phyloP scores from a whole-genome alignment of 2,888 invertebrate genomes.

The Plusia festucae region DNA sequence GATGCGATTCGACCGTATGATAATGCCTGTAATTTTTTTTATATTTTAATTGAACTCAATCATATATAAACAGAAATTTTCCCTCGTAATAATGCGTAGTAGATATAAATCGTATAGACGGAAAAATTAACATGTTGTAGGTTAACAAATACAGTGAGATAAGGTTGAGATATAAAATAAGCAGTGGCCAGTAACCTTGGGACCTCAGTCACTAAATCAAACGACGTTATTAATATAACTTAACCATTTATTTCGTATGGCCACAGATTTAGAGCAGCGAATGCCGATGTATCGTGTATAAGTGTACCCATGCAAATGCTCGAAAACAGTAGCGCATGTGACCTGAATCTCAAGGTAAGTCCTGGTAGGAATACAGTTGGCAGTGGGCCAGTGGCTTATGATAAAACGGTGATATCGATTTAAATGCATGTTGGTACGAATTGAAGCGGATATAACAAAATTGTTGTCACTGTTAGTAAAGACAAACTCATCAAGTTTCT shows the following conservation, averaged over 20 bases:
- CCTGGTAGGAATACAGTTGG: background rate
- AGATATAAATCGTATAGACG: background rate
- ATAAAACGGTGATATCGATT: background rate
- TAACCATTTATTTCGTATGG: conserved; percentile 37
- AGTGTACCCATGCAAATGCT: conserved; percentile 15
- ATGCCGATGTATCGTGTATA: conserved; percentile 10
- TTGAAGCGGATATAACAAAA: background rate
- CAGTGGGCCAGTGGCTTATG: background rate
- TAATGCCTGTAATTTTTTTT: no score
- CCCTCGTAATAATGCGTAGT: conserved; percentile 21
- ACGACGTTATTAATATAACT: conserved; percentile 31
- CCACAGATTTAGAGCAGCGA: no score
- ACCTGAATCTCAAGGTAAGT: background rate
- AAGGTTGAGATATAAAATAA: conserved; percentile 11
- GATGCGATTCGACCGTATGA: no score
- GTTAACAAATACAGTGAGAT: conserved; percentile 18
- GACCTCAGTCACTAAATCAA: conserved; percentile 26
- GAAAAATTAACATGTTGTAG: conserved; percentile 14
- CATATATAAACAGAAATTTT: background rate
- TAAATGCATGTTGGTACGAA: conserved; percentile 4
- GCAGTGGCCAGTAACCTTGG: conserved; percentile 11
- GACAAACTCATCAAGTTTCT: background rate
- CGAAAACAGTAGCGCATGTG: no score
- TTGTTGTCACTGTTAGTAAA: no score
- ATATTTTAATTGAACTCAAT: background rate